Conservation (phyloP, 2,888 invertebrate genomes). For the Fragum sueziense region DNA sequence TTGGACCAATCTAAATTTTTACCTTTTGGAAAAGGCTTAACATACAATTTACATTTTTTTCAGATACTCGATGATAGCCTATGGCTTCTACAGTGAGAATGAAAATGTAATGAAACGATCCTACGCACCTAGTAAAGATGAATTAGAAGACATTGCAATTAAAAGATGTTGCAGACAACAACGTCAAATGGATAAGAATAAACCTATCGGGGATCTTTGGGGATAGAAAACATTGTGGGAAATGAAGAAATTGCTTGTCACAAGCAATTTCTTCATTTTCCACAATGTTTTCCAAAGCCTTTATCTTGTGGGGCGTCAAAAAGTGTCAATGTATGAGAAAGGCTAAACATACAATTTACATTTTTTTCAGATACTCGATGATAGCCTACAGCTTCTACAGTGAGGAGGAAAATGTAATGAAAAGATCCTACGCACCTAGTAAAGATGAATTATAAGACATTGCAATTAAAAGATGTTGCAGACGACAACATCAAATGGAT, state of each 20-base stretch:
- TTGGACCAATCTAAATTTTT: too few species aligned
- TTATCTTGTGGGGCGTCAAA: too few species aligned
- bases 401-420: conserved; percentile 10
- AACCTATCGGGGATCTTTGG: too few species aligned
- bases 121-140: conserved; percentile 38
- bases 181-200: background rate
- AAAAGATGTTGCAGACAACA: background rate
- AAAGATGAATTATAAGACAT: conserved; percentile 44
- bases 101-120: conserved; percentile 34
- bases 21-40: too few species aligned
- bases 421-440: conserved; percentile 49
- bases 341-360: too few species aligned
- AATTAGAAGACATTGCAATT: conserved; percentile 54
- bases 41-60: background rate
- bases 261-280: too few species aligned
- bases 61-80: conserved; percentile 39
- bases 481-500: background rate
- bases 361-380: conserved; percentile 33
- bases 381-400: conserved; percentile 40
- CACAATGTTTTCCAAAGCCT: too few species aligned
- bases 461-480: too few species aligned
- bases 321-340: too few species aligned
- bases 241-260: too few species aligned
- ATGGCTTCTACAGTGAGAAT: conserved; percentile 36
- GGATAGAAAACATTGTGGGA: too few species aligned